Percentiles rank a stretch among this genome's conserved stretches.
Conservation (phyloP, 2,113 vertebrate genomes). For the Ia io region DNA sequence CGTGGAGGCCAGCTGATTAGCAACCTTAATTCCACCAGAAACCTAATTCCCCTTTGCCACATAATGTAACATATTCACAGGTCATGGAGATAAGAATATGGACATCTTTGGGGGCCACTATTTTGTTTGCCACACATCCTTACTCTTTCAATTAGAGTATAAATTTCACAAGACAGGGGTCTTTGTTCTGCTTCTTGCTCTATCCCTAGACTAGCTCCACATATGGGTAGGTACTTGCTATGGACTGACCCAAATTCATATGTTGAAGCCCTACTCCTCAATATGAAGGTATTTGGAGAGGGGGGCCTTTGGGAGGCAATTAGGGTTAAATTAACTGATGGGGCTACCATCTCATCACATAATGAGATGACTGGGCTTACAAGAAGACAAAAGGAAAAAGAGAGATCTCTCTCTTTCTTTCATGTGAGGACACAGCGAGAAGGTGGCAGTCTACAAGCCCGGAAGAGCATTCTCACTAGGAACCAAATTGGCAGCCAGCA, state of each 20-base stretch:
- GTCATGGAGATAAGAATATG: neutral
- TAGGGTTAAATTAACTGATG: neutral
- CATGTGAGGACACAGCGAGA: neutral
- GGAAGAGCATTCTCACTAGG: neutral
- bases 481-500: neutral
- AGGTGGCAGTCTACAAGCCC: neutral
- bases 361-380: neutral
- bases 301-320: neutral
- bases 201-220: neutral
- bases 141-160: neutral
- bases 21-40: neutral
- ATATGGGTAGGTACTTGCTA: neutral
- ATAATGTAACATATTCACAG: neutral
- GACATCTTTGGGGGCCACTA: neutral
- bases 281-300: neutral
- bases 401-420: neutral
- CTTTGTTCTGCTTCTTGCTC: neutral
- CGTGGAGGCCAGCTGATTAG: neutral
- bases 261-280: neutral
- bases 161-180: neutral
- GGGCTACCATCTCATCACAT: no score
- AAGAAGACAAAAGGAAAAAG: neutral
- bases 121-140: neutral
- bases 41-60: neutral
- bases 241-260: neutral